These are phyloP conservation scores for Synergus japonicus DNA, from an alignment of 2,888 invertebrate genomes.

Conservation along the genomic window DNA sequence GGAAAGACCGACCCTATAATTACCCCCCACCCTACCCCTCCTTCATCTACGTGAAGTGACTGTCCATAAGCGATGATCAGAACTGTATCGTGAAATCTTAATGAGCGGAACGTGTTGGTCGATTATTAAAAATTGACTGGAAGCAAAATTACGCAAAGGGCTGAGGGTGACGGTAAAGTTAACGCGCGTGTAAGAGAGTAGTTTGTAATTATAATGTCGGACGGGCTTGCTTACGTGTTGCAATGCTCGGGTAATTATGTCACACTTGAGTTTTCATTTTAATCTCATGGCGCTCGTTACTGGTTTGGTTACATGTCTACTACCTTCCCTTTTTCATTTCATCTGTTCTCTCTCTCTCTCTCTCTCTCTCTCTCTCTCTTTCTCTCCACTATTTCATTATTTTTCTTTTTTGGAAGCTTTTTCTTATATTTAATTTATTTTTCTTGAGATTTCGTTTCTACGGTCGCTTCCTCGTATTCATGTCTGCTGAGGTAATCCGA, in stretches of 20 bases:
- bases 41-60: background rate
- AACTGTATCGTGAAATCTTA: slow-evolving; percentile 60
- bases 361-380: background rate
- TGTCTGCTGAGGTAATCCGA: slow-evolving; percentile 31
- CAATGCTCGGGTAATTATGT: slow-evolving; percentile 64
- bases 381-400: background rate
- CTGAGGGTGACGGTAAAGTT: slow-evolving; percentile 40
- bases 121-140: slow-evolving; percentile 67
- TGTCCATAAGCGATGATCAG: slow-evolving; percentile 19
- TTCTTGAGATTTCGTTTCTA: slow-evolving; percentile 1
- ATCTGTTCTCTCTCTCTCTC: background rate
- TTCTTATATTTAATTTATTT: background rate
- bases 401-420: background rate
- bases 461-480: background rate
- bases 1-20: slow-evolving; percentile 23
- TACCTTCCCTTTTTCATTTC: slow-evolving; percentile 20
- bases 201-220: slow-evolving; percentile 67
- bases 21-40: background rate
- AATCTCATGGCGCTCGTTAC: slow-evolving; percentile 46
- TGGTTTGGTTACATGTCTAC: slow-evolving; percentile 39
- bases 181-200: slow-evolving; percentile 44
- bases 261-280: slow-evolving; percentile 62
- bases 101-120: slow-evolving; percentile 63
- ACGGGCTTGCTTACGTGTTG: slow-evolving; percentile 57
- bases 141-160: slow-evolving; percentile 47